Evolutionary conservation across 1,140 invertebrate genomes (phyloP).

Genomic region (Pseudomyrmex dendroicus): DNA sequence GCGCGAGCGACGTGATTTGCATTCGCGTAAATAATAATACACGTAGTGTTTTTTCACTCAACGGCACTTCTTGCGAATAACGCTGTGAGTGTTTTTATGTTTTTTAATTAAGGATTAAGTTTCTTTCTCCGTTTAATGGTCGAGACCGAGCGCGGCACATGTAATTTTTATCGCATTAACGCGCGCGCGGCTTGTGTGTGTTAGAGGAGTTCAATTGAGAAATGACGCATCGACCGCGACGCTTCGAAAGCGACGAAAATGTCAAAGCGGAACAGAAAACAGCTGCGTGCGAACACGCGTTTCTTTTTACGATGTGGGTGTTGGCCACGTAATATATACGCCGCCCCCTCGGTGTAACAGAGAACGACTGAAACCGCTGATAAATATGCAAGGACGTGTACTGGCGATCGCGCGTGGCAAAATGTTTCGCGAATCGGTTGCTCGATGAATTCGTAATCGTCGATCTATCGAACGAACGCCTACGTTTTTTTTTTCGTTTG

Average conservation of each 20-base stretch:
- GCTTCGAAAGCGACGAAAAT: not conserved
- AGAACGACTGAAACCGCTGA: constrained; percentile 12
- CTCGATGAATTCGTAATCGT: constrained; percentile 15
- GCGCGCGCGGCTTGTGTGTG: too few relatives aligned
- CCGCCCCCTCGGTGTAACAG: not conserved
- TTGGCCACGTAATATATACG: not conserved
- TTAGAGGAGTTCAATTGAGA: constrained; percentile 8
- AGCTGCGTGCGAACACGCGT: too few relatives aligned
- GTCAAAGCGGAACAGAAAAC: not conserved
- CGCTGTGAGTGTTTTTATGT: too few relatives aligned
- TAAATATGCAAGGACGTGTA: constrained; percentile 29
- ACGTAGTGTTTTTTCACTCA: too few relatives aligned
- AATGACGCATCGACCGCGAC: constrained; percentile 11
- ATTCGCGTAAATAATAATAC: constrained; percentile 40
- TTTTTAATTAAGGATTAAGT: not conserved
- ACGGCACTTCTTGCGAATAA: not conserved
- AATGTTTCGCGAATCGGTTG: constrained; percentile 1
- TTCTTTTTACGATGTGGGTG: not conserved
- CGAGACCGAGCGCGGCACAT: not conserved
- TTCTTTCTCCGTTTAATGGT: constrained; percentile 1
- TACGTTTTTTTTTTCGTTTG: too few relatives aligned
- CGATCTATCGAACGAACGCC: not conserved
- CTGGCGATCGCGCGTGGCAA: not conserved
- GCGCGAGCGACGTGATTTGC: constrained; percentile 11
- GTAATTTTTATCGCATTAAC: not conserved